phyloP scores from a whole-genome alignment of 2,888 invertebrate genomes.

The Aplocera efformata region DNA sequence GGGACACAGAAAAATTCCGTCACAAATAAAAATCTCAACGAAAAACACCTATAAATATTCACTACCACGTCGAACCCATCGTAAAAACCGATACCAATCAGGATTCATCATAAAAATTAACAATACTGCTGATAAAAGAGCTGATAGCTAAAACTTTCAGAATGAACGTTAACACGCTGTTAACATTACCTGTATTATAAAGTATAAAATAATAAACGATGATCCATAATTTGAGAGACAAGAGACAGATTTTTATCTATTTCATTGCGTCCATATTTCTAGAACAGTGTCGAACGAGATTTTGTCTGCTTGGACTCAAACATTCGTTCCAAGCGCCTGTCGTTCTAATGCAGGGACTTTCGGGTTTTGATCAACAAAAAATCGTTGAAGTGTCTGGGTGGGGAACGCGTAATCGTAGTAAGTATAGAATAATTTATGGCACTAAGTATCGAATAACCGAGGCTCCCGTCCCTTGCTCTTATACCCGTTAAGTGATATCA shows the following conservation, averaged over 20 bases:
- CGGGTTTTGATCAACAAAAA: too few relatives aligned
- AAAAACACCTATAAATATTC: conserved; percentile 12
- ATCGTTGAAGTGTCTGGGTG: too few relatives aligned
- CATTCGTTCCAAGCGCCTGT: too few relatives aligned
- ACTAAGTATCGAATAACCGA: too few relatives aligned
- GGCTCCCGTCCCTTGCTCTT: too few relatives aligned
- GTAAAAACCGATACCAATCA: conserved; percentile 12
- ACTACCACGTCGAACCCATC: conserved; percentile 5
- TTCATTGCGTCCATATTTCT: neutral
- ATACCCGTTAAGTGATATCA: too few relatives aligned
- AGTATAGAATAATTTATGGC: too few relatives aligned
- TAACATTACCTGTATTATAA: conserved; percentile 6
- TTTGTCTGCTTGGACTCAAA: too few relatives aligned
- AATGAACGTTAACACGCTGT: conserved; percentile 12
- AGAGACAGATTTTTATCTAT: conserved; percentile 12
- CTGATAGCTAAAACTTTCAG: conserved; percentile 5
- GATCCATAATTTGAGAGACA: conserved; percentile 5
- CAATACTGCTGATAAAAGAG: conserved; percentile 9
- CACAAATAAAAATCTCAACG: neutral
- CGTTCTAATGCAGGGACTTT: too few relatives aligned
- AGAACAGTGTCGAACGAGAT: too few relatives aligned
- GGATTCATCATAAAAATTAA: conserved; percentile 16
- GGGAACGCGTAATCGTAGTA: too few relatives aligned
- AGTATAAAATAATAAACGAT: neutral
- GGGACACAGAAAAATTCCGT: too few relatives aligned